Evolutionary conservation across 2,797 vertebrate species (phyloP).

Genomic region (Gallinago solitaria): DNA sequence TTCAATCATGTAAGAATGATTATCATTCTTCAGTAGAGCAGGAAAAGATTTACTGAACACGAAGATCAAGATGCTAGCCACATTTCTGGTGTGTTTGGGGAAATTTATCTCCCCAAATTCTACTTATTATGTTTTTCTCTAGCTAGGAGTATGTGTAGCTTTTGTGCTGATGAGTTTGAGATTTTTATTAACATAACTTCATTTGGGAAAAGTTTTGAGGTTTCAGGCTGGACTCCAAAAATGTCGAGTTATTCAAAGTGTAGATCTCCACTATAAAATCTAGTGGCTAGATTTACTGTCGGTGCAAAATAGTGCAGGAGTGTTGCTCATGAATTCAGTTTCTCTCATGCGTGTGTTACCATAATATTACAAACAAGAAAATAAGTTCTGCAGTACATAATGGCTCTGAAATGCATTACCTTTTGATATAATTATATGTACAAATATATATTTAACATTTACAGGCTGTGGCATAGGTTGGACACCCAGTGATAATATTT

Average conservation of each 20-base stretch:
- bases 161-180: background rate
- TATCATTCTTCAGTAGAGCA: background rate
- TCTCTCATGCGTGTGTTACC: background rate
- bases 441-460: background rate
- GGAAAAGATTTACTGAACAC: background rate
- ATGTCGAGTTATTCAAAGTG: background rate
- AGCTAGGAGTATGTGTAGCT: background rate
- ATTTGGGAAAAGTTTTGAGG: background rate
- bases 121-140: background rate
- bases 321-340: background rate
- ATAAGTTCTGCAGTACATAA: background rate
- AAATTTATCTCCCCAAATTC: background rate
- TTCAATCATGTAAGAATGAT: fast-evolving
- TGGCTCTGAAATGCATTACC: background rate
- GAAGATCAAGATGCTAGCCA: background rate
- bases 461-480: background rate
- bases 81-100: background rate
- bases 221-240: constrained; percentile 2
- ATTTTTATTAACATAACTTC: background rate
- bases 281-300: background rate
- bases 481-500: background rate
- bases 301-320: background rate
- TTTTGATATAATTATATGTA: background rate
- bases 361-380: background rate
- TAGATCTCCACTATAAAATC: background rate